Percentiles rank a stretch among this genome's conserved stretches.
Evolutionary conservation across 2,797 vertebrate genomes (phyloP).

Genomic region (Bovichtus diacanthus): DNA sequence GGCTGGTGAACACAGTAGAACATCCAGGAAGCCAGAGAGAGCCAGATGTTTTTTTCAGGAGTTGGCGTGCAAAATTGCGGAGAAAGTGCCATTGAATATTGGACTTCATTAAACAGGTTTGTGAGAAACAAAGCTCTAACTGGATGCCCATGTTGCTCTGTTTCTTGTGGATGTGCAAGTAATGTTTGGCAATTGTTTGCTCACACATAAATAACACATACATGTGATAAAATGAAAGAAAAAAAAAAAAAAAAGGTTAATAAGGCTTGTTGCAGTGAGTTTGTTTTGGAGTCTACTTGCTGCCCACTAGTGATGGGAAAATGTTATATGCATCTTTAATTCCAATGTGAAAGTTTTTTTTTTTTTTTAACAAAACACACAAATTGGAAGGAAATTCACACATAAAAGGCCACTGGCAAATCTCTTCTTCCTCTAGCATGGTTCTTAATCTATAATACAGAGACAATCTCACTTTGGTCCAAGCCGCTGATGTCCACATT

Average conservation of each 20-base stretch:
- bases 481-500: constrained; percentile 11
- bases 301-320: neutral
- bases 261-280: neutral
- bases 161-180: constrained; percentile 48
- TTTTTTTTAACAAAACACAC: neutral
- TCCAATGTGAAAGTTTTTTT: neutral
- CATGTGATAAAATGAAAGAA: constrained; percentile 29
- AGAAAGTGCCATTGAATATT: constrained; percentile 53
- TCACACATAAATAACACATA: constrained; percentile 44
- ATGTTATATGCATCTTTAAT: constrained; percentile 5
- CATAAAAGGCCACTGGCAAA: neutral
- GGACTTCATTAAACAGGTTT: constrained; percentile 67
- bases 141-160: constrained; percentile 24
- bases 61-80: constrained; percentile 42
- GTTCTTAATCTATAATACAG: neutral
- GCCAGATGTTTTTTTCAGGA: constrained; percentile 71
- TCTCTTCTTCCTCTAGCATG: neutral
- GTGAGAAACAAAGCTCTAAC: constrained; percentile 27
- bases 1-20: constrained; percentile 63
- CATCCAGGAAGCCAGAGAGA: constrained; percentile 57
- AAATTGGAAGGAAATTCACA: neutral
- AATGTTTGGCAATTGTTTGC: constrained; percentile 41
- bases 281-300: constrained; percentile 7
- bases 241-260: no score
- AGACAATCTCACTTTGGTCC: neutral